Percentiles rank a stretch among this genome's conserved stretches.
phyloP scores from a whole-genome alignment of 1,140 invertebrate genomes.

The Stegodyphus dumicola region DNA sequence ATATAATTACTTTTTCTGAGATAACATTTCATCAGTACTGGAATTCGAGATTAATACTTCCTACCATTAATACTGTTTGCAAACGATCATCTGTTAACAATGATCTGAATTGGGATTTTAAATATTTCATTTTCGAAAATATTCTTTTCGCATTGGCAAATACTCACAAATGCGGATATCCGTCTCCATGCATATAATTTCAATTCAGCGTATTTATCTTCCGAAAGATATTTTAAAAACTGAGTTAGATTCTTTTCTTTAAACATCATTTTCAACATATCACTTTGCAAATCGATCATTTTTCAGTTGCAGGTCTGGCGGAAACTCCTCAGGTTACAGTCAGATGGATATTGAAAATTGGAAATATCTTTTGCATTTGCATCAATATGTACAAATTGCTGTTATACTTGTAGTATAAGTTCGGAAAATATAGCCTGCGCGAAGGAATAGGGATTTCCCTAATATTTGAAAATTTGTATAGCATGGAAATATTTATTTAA shows the following conservation, averaged over 20 bases:
- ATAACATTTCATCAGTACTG: background rate
- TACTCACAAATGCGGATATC: background rate
- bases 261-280: background rate
- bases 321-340: too few species aligned
- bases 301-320: background rate
- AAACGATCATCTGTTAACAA: background rate
- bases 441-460: too few species aligned
- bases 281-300: background rate
- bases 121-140: constrained; percentile 7
- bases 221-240: background rate
- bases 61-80: background rate
- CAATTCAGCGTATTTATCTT: background rate
- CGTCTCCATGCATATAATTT: background rate
- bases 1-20: background rate
- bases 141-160: background rate
- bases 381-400: too few species aligned
- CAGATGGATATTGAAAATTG: too few species aligned
- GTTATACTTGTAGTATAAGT: too few species aligned
- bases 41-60: background rate
- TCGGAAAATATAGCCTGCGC: too few species aligned
- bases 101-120: background rate
- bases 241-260: constrained; percentile 2
- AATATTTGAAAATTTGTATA: too few species aligned
- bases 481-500: too few species aligned
- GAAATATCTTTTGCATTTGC: too few species aligned